phyloP scores from a whole-genome alignment of 2,888 invertebrate species.

The Carabus problematicus region DNA sequence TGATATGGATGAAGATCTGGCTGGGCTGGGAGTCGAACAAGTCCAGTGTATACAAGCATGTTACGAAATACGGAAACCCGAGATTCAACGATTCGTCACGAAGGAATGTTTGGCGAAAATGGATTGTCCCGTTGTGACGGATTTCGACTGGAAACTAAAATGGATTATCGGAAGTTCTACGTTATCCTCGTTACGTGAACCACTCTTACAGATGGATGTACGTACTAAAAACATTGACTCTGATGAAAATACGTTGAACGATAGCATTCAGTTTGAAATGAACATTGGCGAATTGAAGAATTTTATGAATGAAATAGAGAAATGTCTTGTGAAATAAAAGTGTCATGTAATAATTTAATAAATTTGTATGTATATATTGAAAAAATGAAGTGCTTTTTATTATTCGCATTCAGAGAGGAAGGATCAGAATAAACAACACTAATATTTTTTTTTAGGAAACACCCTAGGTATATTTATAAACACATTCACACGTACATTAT shows the following conservation, averaged over 20 bases:
- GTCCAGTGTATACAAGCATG: constrained; percentile 50
- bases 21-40: constrained; percentile 46
- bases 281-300: constrained; percentile 51
- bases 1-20: constrained; percentile 45
- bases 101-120: constrained; percentile 53
- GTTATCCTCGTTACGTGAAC: constrained; percentile 59
- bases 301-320: constrained; percentile 47
- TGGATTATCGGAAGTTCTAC: constrained; percentile 64
- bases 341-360: neutral
- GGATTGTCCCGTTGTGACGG: constrained; percentile 56
- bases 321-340: constrained; percentile 26
- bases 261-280: constrained; percentile 55
- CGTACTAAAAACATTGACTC: constrained; percentile 49
- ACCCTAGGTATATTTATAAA: constrained; percentile 58
- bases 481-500: constrained; percentile 61
- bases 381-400: neutral
- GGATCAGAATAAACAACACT: constrained; percentile 2
- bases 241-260: constrained; percentile 44
- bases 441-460: constrained; percentile 50
- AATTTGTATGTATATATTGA: neutral
- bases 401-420: neutral
- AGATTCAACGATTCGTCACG: constrained; percentile 52
- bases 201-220: constrained; percentile 61
- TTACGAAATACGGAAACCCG: constrained; percentile 53
- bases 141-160: constrained; percentile 64